Base-by-base conservation (phyloP, 2,113 vertebrate species). In the Hydrolagus affinis region DNA sequence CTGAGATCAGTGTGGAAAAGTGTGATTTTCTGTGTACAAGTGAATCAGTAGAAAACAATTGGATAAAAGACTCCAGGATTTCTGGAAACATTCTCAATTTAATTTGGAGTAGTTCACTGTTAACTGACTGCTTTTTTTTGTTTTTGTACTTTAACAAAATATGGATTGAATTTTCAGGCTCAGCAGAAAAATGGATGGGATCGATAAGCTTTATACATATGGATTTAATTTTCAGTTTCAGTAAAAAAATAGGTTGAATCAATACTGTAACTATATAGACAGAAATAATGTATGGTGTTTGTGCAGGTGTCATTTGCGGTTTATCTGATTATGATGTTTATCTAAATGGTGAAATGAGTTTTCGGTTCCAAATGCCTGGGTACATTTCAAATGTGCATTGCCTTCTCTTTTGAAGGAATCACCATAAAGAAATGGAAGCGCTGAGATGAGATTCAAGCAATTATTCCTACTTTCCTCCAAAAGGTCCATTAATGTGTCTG, bases 271-370 rank as follows among this genome's bases (percentile, higher is more conserved):
- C 60, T 28, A 66, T 68, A 83, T 66, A 83, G 78, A 64, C 78
- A 68, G 62, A 8, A 83, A 83, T 66, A 66, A 83, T 83, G 11
- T 66, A 28, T 8, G 62, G 62, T 21, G 62, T 14, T 83, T 83
- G 78, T 83, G 78, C 25, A 83, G 78, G 78, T 68, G 78, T 83
- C 78, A 83, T 66, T 83, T 83, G 62, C 7, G 60, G 78, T 66
- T 83, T 30, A 83, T 83, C 60, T 68, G 62, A 83, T 83, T 66
- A 83, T 66, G 78, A 64, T 83, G 78, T 83, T 83, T 83, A 83
- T 83, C 78, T 83, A 30, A 66, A 68, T 83, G 78, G 78, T 15
- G 28, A 28, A 68, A 83, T 83, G 60, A 83, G 62, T 83, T 83
- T 83, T 19, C 32, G 14, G 32, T 75, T 62, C 30, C 64, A 60